Percentiles rank a stretch among this genome's conserved stretches.
Evolutionary conservation across 2,113 vertebrate genomes (phyloP).

Genomic region (Smithornis capensis): DNA sequence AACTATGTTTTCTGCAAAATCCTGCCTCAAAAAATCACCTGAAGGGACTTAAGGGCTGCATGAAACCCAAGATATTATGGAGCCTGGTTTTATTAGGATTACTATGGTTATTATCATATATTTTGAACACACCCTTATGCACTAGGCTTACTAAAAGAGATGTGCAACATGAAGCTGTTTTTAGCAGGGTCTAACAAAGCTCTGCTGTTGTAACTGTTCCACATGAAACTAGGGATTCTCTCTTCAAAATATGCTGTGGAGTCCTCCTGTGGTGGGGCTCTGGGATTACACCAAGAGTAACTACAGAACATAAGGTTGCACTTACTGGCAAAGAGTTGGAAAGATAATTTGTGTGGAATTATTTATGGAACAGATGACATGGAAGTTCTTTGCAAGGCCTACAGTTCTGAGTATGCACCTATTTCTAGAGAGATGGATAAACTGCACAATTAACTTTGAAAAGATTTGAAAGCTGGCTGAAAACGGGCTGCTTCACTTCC

Average conservation of each 20-base stretch:
- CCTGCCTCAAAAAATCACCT: background rate
- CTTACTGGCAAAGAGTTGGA: background rate
- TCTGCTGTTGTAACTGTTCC: background rate
- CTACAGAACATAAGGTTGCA: fast-evolving
- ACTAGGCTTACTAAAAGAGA: background rate
- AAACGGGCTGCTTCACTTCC: background rate
- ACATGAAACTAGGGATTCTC: background rate
- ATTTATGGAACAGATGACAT: background rate
- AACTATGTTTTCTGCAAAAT: background rate
- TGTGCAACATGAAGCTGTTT: background rate
- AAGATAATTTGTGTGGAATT: background rate
- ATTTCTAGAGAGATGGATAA: background rate
- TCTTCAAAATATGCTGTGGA: background rate
- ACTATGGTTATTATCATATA: background rate
- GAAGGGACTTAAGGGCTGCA: background rate
- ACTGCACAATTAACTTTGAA: background rate
- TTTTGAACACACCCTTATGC: background rate
- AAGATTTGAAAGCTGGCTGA: background rate
- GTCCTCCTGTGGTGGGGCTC: background rate
- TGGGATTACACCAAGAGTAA: background rate
- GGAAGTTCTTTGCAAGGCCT: background rate
- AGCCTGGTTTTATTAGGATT: background rate
- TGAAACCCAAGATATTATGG: background rate
- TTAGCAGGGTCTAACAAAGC: background rate
- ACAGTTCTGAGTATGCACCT: background rate